These are phyloP conservation scores for Latrodectus geometricus DNA, from an alignment of 1,140 invertebrate genomes.

Conservation along the genomic window DNA sequence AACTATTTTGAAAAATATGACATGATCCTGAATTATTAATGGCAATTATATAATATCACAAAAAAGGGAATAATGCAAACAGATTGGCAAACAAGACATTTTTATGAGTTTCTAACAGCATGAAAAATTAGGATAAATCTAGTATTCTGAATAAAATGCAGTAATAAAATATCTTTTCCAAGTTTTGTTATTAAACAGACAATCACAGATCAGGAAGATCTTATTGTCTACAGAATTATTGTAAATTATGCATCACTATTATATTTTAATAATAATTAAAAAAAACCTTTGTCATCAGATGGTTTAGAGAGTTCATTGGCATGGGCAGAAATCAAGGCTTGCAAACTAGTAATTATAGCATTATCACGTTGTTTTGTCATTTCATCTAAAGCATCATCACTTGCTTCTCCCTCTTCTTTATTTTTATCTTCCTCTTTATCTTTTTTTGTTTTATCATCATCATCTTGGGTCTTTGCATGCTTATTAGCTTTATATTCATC, in stretches of 20 bases:
- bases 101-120: too few relatives aligned
- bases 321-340: slow-evolving; percentile 64
- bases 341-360: slow-evolving; percentile 59
- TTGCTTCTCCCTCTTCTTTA: slow-evolving; percentile 72
- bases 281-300: slow-evolving; percentile 49
- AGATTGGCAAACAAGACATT: too few relatives aligned
- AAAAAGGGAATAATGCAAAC: too few relatives aligned
- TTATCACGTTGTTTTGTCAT: slow-evolving; percentile 76
- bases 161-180: too few relatives aligned
- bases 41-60: too few relatives aligned
- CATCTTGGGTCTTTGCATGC: slow-evolving; percentile 56
- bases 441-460: slow-evolving; percentile 51
- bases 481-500: slow-evolving; percentile 86
- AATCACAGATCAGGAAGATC: background rate
- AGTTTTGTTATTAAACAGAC: background rate
- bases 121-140: too few relatives aligned
- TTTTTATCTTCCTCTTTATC: slow-evolving; percentile 63
- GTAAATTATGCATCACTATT: too few relatives aligned
- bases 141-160: too few relatives aligned
- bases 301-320: slow-evolving; percentile 63
- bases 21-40: too few relatives aligned
- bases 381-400: slow-evolving; percentile 84
- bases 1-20: too few relatives aligned
- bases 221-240: background rate
- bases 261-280: background rate